A percentile compares a stretch with the other conserved stretches of the same genome.
Conservation (phyloP, 2,113 vertebrate species). For the Spermophilus dauricus region DNA sequence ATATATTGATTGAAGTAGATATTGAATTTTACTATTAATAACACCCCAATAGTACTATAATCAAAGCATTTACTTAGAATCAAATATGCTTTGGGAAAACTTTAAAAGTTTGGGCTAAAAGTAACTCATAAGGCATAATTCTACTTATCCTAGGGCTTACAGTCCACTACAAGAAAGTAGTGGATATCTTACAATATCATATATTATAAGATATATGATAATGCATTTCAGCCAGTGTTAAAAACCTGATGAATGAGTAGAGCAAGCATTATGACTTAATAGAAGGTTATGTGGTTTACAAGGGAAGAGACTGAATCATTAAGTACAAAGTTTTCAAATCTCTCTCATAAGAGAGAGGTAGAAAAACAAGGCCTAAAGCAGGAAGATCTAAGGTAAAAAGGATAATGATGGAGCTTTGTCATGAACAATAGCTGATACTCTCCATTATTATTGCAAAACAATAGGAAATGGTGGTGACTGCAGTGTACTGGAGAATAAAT, state of each 20-base stretch:
- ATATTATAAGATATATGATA: background rate
- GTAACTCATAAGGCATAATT: background rate
- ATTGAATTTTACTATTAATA: background rate
- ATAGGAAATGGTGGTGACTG: accelerated
- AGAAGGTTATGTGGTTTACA: background rate
- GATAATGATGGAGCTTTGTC: background rate
- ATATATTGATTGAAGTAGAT: background rate
- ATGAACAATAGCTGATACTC: background rate
- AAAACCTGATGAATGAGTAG: background rate
- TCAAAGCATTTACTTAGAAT: background rate
- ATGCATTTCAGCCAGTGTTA: background rate
- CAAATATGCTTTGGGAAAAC: background rate
- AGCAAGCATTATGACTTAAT: background rate
- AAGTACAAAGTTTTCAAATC: background rate
- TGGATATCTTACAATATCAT: no score
- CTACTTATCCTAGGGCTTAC: background rate
- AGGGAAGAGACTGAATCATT: background rate
- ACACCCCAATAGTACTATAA: background rate
- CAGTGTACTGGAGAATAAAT: background rate
- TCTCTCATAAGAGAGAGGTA: background rate
- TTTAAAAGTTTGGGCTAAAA: background rate
- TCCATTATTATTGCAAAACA: background rate
- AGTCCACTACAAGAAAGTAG: background rate
- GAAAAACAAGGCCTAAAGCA: background rate
- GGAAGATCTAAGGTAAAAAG: background rate